Evolutionary conservation across 2,113 vertebrate genomes (phyloP), one percentile per base, ranked within the genome.

Genomic region (Speoplatyrhinus poulsoni): DNA sequence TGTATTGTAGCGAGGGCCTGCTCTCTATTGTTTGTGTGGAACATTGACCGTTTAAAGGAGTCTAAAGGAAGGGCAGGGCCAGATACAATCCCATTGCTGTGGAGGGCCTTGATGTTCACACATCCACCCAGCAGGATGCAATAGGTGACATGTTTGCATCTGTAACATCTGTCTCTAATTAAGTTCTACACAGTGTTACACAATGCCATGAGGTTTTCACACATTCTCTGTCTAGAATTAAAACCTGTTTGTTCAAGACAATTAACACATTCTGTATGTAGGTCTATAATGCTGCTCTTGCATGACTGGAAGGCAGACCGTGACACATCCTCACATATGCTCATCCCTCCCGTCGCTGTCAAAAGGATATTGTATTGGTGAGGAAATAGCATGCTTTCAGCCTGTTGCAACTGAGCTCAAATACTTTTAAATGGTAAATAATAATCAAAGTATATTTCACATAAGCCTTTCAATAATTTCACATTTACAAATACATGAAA

Each of bases 1-100:
- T 63, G 81, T 82, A 80, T 81, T 80, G 68, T 76, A 69, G 65
- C 82, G 65, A 65, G 85, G 83, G 87, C 90, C 77, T 88, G 90
- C 82, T 82, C 75, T 77, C 91, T 85, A 94, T 96, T 96, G 94
- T 95, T 94, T 90, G 86, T 84, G 90, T 88, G 93, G 86, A 94
- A 93, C 90, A 87, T 88, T 8, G 32, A 72, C 77, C 2, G 81
- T 87, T 91, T 90, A 92, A 92, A 91, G 91, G 88, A 92, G 93
- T 90, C 88, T 93, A 90, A 91, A 93, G 92, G 93, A 95, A 95
- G 92, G 88, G 87, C 75, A 85, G 81, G 90, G 93, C 0, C 74
- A 85, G 85, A 87, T 91, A 83, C 89, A 62, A 19, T n/a, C 52
- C 10, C 49, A 11, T 50, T 85, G 88, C 87, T 85, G 89, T 83